A percentile compares a stretch with the other conserved stretches of the same genome.
Evolutionary conservation across 2,113 vertebrate genomes (phyloP).

Genomic region (Lagopus muta): DNA sequence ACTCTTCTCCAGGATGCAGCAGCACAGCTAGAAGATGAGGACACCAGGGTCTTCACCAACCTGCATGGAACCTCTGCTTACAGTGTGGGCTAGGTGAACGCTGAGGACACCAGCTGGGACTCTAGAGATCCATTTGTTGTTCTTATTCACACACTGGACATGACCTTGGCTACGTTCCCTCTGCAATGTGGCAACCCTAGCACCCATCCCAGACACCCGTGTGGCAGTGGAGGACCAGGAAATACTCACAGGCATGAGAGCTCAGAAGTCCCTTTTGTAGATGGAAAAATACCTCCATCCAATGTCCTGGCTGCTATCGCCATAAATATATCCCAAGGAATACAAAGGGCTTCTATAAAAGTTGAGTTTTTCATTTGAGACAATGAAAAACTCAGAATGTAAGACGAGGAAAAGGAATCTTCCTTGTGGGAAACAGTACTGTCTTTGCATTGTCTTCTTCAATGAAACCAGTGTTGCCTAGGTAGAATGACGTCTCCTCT

Average conservation of each 20-base stretch:
- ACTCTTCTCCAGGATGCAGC: not conserved
- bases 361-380: not conserved
- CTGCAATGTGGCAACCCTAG: accelerated
- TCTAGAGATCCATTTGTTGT: not conserved
- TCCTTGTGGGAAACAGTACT: not conserved
- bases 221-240: not conserved
- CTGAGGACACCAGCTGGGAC: not conserved
- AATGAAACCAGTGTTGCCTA: not conserved
- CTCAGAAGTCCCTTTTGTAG: not conserved
- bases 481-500: not conserved
- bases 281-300: not conserved
- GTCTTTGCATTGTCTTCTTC: not conserved
- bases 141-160: not conserved
- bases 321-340: not conserved
- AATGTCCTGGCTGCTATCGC: not conserved
- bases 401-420: not conserved
- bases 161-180: not conserved
- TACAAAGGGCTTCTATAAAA: not conserved
- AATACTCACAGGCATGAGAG: not conserved
- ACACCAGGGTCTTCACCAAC: not conserved
- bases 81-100: not conserved
- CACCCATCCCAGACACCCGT: accelerated
- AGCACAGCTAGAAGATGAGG: not conserved
- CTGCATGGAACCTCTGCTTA: not conserved
- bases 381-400: not conserved